Evolutionary conservation across 2,113 vertebrate species (phyloP), one percentile per base, ranked within the genome.

Genomic region (Scomber colias): DNA sequence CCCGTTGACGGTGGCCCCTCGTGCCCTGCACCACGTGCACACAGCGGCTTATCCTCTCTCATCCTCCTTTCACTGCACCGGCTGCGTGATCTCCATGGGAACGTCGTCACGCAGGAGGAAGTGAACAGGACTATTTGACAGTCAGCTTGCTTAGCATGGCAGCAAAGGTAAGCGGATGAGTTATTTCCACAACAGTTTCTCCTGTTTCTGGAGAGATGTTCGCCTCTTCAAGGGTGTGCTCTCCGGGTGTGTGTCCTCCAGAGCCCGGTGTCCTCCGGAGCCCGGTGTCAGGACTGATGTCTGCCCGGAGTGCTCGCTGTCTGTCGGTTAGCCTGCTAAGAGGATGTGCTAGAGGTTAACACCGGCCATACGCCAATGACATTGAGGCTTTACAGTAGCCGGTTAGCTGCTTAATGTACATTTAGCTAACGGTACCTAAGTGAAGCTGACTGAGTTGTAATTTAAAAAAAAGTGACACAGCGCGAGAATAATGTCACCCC

Each of bases 91-190:
- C 86, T 87, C 90, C 86, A 91, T 89, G 89, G 89, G 21, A 91
- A 93, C 88, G 82, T 89, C 75, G 88, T 90, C 87, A 87, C 83
- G 79, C 84, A 73, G 48, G 62, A 85, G 87, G 89, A 92, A 90
- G 90, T 84, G 77, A 83, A 24, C 71, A 61, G 62, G 55, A 61
- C 66, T 21, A 14, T 63, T n/a, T 81, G 82, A 77, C 75, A 67
- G 85, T 55, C 55, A 90, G 82, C 85, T 90, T 84, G 86, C 72
- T 89, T 85, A 95, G 91, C 89, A 95, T 95, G 95, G 94, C 95
- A 92, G 91, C 93, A 81, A 95, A 96, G 95, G 95, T 95, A 95
- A 94, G 94, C 78, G 66, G 45, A 48, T 11, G 59, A 31, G 51
- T 71, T 40, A 2, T 57, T 76, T 21, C 21, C 21, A 16, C n/a